phyloP scores from a whole-genome alignment of 2,888 invertebrate species.

The Abrostola tripartita region DNA sequence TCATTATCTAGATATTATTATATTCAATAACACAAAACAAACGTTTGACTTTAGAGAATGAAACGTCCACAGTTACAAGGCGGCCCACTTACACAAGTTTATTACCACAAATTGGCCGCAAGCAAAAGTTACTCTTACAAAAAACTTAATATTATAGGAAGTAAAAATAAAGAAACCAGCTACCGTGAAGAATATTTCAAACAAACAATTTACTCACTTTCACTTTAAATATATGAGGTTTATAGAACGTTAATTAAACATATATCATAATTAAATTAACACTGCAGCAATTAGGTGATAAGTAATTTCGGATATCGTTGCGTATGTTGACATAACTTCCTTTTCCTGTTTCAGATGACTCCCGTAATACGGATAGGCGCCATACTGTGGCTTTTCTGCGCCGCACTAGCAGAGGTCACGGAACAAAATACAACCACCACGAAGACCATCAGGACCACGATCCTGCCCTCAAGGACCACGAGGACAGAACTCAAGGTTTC shows the following conservation, averaged over 20 bases:
- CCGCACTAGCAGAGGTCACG: constrained; percentile 67
- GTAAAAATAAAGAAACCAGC: constrained; percentile 46
- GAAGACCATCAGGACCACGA: constrained; percentile 80
- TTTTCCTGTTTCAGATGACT: constrained; percentile 82
- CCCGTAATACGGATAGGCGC: constrained; percentile 81
- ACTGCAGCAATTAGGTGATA: constrained; percentile 35
- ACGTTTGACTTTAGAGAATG: not conserved
- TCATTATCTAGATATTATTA: not conserved
- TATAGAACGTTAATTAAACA: constrained; percentile 47
- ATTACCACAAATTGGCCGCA: constrained; percentile 30
- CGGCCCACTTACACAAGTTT: constrained; percentile 27
- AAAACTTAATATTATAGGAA: constrained; percentile 43
- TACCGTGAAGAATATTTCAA: constrained; percentile 45
- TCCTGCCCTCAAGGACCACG: constrained; percentile 89
- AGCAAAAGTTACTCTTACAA: constrained; percentile 30
- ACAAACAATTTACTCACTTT: constrained; percentile 57
- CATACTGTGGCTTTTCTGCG: constrained; percentile 76
- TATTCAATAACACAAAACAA: not conserved
- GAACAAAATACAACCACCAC: constrained; percentile 81
- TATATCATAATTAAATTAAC: constrained; percentile 39
- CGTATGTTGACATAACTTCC: constrained; percentile 19
- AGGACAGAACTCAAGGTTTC: constrained; percentile 93
- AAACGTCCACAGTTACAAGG: constrained; percentile 11
- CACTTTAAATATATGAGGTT: constrained; percentile 47
- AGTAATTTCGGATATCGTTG: constrained; percentile 29